phyloP scores from a whole-genome alignment of 2,113 vertebrate genomes.

The Vimba vimba region DNA sequence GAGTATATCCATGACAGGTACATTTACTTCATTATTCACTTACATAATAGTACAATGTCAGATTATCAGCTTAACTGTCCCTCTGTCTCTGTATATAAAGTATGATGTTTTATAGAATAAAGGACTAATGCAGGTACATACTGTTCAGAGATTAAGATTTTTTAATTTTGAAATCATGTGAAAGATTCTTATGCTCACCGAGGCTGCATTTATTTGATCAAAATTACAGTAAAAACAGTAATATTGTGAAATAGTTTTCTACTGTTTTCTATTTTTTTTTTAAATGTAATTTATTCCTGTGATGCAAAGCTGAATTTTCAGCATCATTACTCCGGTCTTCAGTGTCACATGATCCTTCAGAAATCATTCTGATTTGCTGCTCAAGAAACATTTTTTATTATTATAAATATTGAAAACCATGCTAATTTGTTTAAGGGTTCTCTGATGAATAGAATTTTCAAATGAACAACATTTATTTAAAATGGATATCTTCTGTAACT shows the following conservation, averaged over 20 bases:
- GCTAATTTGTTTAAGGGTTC: too few species aligned
- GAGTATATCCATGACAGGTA: constrained; percentile 91
- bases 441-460: too few species aligned
- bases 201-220: neutral
- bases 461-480: too few species aligned
- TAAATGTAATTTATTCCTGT: neutral
- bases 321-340: neutral
- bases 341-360: too few species aligned
- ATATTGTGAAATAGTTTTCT: neutral
- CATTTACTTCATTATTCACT: neutral
- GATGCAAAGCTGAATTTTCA: neutral
- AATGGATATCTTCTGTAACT: too few species aligned
- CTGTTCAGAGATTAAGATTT: neutral
- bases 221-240: neutral
- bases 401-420: too few species aligned
- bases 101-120: neutral
- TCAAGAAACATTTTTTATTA: too few species aligned
- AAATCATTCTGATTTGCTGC: too few species aligned
- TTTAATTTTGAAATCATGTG: neutral
- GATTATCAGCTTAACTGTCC: neutral
- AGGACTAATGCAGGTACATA: neutral
- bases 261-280: neutral
- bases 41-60: constrained; percentile 43
- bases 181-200: neutral
- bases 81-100: neutral